These are phyloP conservation scores for Okapia johnstoni DNA, from an alignment of 2,113 vertebrate genomes.

Conservation along the genomic window DNA sequence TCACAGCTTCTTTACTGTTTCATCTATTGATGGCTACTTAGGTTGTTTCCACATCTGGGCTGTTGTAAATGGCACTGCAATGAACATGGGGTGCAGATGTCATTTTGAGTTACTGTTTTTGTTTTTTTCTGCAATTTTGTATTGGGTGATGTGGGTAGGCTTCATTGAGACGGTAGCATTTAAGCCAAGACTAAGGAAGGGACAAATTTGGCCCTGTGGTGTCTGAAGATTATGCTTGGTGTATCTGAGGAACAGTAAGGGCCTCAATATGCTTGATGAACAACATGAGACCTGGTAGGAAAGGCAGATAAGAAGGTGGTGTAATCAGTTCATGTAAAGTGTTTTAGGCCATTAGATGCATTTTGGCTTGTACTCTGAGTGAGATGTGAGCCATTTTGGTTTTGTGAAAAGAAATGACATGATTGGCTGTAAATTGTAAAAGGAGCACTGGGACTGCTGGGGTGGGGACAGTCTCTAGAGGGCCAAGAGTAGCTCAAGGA, in stretches of 20 bases:
- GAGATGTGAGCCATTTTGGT: not conserved
- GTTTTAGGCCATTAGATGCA: not conserved
- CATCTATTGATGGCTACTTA: not conserved
- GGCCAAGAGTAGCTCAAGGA: not conserved
- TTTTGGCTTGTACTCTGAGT: not conserved
- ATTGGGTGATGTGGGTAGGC: not conserved
- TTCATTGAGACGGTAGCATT: not conserved
- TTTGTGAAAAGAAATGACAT: not conserved
- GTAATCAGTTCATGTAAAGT: not conserved
- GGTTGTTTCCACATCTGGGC: not conserved
- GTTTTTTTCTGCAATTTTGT: not conserved
- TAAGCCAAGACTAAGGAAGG: not conserved
- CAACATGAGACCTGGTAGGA: not conserved
- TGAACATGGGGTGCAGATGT: not conserved
- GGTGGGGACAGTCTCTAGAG: not conserved
- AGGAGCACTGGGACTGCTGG: not conserved
- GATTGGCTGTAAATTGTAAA: not conserved
- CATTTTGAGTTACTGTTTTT: not conserved
- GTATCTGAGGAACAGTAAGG: not conserved
- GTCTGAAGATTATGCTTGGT: not conserved
- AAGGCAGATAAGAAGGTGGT: not conserved
- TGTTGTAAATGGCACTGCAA: not conserved
- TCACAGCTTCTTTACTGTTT: not conserved
- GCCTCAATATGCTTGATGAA: not conserved
- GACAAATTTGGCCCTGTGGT: not conserved